phyloP scores from a whole-genome alignment of 64 coral and sea anemone genomes.

The Actinia tenebrosa region DNA sequence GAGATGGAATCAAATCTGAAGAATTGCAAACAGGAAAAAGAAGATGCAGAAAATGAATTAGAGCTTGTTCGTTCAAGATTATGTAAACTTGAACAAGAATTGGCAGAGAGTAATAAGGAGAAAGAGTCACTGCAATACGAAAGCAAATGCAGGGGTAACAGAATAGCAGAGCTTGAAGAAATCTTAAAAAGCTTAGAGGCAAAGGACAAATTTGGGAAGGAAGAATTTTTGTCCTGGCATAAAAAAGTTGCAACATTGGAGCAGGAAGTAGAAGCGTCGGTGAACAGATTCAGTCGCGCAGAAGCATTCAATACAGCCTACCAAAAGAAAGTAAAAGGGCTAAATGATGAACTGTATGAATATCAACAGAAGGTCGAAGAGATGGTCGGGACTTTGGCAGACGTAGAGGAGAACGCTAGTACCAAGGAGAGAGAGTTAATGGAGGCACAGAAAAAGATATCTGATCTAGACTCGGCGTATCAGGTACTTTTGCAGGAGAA shows the following conservation, averaged over 20 bases:
- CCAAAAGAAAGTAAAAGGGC: conserved; percentile 72
- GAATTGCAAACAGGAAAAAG: conserved; percentile 69
- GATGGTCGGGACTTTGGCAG: conserved; percentile 48
- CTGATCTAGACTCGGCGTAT: conserved; percentile 73
- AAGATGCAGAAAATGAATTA: conserved; percentile 71
- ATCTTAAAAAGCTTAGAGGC: conserved; percentile 68
- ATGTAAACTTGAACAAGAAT: conserved; percentile 56
- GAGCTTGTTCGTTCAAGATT: conserved; percentile 66
- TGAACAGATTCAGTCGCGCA: conserved; percentile 70
- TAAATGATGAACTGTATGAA: conserved; percentile 70
- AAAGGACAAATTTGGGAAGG: conserved; percentile 78
- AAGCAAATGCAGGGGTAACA: conserved; percentile 55
- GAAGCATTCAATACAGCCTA: conserved; percentile 94
- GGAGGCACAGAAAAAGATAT: conserved; percentile 83
- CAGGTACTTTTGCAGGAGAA: conserved; percentile 70
- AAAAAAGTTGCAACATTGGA: conserved; percentile 87
- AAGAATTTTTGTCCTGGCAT: conserved; percentile 93
- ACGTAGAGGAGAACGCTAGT: conserved; percentile 54
- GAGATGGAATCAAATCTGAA: conserved; percentile 75
- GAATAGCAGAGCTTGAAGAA: conserved; percentile 81
- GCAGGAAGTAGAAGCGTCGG: conserved; percentile 62
- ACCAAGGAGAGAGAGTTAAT: conserved; percentile 74
- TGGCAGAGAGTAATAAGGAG: conserved; percentile 49
- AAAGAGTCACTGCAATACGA: conserved; percentile 90
- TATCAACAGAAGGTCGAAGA: conserved; percentile 57